Evolutionary conservation across 2,797 vertebrate genomes (phyloP).

Genomic region (Phaenicophaeus curvirostris): DNA sequence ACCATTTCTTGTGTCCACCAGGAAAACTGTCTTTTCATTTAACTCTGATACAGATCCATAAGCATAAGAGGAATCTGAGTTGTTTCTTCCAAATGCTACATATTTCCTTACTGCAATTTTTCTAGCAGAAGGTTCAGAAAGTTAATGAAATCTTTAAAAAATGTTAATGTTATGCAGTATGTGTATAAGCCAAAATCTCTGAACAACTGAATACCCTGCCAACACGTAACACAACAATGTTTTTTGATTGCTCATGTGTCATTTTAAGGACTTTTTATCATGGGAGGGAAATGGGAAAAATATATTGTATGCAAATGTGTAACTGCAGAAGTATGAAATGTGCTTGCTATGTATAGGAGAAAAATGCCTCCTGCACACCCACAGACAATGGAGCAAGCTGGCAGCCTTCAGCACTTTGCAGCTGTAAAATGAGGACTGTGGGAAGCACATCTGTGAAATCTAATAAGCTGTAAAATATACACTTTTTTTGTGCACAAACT

Average conservation of each 20-base stretch:
- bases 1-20: neutral
- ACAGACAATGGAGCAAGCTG: neutral
- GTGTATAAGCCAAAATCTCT: neutral
- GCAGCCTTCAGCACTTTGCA: conserved; percentile 20
- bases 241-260: neutral
- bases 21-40: neutral
- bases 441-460: conserved; percentile 43
- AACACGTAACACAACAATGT: neutral
- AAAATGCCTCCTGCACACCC: neutral
- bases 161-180: neutral
- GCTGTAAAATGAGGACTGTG: conserved; percentile 45
- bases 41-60: neutral
- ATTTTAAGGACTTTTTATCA: neutral
- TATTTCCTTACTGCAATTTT: neutral
- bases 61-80: neutral
- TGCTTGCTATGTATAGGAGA: conserved; percentile 37
- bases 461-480: conserved; percentile 34
- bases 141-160: conserved; percentile 6
- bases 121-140: neutral
- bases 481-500: conserved; percentile 30
- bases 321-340: conserved; percentile 22
- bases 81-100: neutral
- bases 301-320: conserved; percentile 32
- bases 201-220: neutral
- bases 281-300: neutral